Conservation (phyloP, 2,113 vertebrate species). For the Ictidomys tridecemlineatus region DNA sequence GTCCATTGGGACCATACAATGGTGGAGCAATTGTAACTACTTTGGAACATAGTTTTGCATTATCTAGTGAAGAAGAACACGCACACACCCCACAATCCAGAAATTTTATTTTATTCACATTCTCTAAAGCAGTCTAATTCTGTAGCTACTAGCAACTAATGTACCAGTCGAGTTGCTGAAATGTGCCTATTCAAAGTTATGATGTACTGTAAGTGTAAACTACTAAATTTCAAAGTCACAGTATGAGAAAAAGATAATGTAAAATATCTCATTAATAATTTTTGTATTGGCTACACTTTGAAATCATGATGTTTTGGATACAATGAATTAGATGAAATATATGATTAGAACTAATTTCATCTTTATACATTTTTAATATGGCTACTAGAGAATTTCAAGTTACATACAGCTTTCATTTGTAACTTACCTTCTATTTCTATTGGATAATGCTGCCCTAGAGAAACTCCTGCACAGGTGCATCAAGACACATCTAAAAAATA, state of each 20-base stretch:
- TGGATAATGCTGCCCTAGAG: neutral
- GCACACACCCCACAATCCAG: accelerated
- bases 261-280: neutral
- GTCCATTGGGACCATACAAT: neutral
- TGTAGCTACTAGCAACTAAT: neutral
- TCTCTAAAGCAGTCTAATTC: neutral
- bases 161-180: neutral
- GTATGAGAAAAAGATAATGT: neutral
- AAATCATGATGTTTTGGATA: neutral
- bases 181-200: neutral
- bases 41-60: neutral
- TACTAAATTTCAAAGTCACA: neutral
- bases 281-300: neutral
- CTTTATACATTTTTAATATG: neutral
- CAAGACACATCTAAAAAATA: neutral
- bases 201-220: neutral
- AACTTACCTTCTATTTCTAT: neutral
- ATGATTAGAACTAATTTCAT: constrained; percentile 21
- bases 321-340: neutral
- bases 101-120: neutral
- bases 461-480: neutral
- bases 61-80: neutral
- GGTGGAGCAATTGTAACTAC: neutral
- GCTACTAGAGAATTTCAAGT: neutral
- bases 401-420: neutral